Conservation (phyloP, 2,797 vertebrate genomes). For the Lates japonicus region DNA sequence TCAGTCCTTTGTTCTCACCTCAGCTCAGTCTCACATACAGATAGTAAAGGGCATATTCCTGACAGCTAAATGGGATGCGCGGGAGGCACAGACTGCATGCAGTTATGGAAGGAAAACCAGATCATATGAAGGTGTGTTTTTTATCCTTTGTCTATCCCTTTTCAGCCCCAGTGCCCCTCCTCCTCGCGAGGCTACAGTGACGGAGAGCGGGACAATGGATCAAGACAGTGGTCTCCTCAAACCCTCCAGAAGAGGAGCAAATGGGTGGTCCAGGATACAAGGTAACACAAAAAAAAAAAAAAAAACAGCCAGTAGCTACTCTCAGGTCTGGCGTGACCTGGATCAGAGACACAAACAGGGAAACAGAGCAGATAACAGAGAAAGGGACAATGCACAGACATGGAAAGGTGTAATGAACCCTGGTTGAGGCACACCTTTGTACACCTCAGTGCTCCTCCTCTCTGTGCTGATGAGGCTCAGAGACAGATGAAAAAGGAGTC, state of each 20-base stretch:
- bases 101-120: conserved; percentile 3
- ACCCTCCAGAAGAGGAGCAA: conserved; percentile 96
- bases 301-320: conserved; percentile 15
- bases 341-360: conserved; percentile 48
- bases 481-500: conserved; percentile 14
- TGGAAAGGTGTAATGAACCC: conserved; percentile 68
- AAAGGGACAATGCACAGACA: conserved; percentile 60
- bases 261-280: conserved; percentile 98
- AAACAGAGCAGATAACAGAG: conserved; percentile 49
- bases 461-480: conserved; percentile 17
- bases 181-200: conserved; percentile 95
- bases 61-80: conserved; percentile 49
- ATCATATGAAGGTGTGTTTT: conserved; percentile 59
- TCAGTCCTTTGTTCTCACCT: conserved; percentile 66
- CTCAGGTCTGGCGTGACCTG: conserved; percentile 31
- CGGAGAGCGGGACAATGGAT: conserved; percentile 95
- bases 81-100: conserved; percentile 32
- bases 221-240: conserved; percentile 94
- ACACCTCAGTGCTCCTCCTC: conserved; percentile 29
- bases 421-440: conserved; percentile 69
- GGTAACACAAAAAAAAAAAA: conserved; percentile 83
- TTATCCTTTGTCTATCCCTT: conserved; percentile 67
- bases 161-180: conserved; percentile 94
- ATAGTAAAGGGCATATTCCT: conserved; percentile 48
- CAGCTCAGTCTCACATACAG: conserved; percentile 37